Conservation (phyloP, 2,888 invertebrate genomes). For the Lottia gigantea region DNA sequence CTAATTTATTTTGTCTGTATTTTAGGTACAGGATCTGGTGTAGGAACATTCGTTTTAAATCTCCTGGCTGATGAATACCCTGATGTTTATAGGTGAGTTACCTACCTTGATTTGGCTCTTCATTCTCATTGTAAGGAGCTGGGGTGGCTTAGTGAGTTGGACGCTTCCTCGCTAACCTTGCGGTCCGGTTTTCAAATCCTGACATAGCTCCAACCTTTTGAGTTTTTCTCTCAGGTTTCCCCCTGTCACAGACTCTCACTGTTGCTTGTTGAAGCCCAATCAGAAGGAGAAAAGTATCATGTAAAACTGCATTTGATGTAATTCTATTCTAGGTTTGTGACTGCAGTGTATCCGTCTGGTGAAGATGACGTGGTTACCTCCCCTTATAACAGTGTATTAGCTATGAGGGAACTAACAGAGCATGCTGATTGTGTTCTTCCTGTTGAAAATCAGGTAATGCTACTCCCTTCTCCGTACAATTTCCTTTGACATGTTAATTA, state of each 20-base stretch:
- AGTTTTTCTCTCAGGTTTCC: too few relatives aligned
- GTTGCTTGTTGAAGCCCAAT: too few relatives aligned
- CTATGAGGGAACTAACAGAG: constrained; percentile 67
- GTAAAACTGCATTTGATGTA: too few relatives aligned
- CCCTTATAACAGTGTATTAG: constrained; percentile 69
- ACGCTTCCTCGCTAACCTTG: too few relatives aligned
- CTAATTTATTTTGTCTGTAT: background rate
- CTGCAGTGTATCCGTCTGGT: constrained; percentile 69
- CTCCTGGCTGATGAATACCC: constrained; percentile 69
- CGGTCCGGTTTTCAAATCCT: too few relatives aligned
- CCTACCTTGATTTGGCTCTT: background rate
- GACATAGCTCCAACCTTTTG: too few relatives aligned
- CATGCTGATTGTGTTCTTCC: constrained; percentile 70
- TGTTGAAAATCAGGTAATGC: constrained; percentile 68
- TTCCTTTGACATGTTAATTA: too few relatives aligned
- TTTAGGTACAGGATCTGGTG: constrained; percentile 69
- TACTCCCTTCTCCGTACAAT: too few relatives aligned
- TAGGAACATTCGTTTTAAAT: constrained; percentile 67
- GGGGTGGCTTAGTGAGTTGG: too few relatives aligned
- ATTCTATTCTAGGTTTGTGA: constrained; percentile 62
- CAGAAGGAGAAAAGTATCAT: too few relatives aligned
- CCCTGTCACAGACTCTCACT: too few relatives aligned
- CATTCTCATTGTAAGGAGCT: background rate
- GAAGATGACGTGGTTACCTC: constrained; percentile 70
- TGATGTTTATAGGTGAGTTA: constrained; percentile 65